Conservation (phyloP, 2,888 invertebrate genomes). For the Sturmia bella region DNA sequence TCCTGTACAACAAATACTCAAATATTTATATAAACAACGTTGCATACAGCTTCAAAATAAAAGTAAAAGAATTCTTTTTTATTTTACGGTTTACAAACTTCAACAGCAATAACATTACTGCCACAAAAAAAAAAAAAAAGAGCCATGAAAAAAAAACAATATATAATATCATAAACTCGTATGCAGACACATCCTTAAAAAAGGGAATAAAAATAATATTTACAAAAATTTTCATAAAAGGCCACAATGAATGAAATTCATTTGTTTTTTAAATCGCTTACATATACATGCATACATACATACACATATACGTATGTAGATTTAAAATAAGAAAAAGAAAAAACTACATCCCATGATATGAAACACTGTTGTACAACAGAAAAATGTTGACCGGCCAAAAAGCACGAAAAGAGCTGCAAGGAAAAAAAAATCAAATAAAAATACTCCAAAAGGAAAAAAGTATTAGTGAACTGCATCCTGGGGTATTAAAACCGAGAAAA, state of each 20-base stretch:
- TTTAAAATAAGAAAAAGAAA: not conserved
- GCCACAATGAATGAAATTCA: slow-evolving; percentile 68
- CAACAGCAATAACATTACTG: slow-evolving; percentile 61
- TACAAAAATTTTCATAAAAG: slow-evolving; percentile 62
- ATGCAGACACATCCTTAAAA: slow-evolving; percentile 40
- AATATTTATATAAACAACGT: slow-evolving; percentile 32
- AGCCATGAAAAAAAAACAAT: not conserved
- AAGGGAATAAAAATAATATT: slow-evolving; percentile 31
- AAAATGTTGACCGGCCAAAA: slow-evolving; percentile 28
- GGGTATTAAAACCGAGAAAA: slow-evolving; percentile 25
- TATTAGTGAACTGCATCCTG: slow-evolving; percentile 40
- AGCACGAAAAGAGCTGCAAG: not conserved
- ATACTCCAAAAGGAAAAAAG: not conserved
- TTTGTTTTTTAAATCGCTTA: slow-evolving; percentile 66
- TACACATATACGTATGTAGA: too few relatives aligned
- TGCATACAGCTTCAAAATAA: slow-evolving; percentile 17
- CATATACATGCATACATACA: too few relatives aligned
- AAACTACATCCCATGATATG: slow-evolving; percentile 11
- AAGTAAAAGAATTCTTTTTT: slow-evolving; percentile 20
- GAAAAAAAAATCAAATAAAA: slow-evolving; percentile 3
- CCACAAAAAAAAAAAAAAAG: slow-evolving; percentile 64
- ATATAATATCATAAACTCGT: slow-evolving; percentile 46
- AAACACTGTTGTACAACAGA: slow-evolving; percentile 1
- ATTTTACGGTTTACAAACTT: slow-evolving; percentile 60
- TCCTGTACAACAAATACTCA: slow-evolving; percentile 56